Evolutionary conservation across 1,140 invertebrate genomes (phyloP), one percentile per base, ranked within the genome.

Genomic region (Hycleus cichorii): DNA sequence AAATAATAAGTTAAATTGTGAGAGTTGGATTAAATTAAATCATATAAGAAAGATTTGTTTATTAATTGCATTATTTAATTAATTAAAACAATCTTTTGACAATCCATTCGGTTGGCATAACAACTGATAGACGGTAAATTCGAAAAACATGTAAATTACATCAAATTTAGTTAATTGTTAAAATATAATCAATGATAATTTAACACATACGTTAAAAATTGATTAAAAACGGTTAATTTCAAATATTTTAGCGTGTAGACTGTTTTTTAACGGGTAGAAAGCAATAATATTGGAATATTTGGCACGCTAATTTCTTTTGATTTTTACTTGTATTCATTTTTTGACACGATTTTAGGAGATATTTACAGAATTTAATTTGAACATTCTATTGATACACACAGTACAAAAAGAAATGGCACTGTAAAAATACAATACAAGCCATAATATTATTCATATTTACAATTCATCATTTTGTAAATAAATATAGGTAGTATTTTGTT

Each of bases 361-460:
- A 45, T 45, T 45, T 24, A 12, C 18, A 12, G n/a, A 45, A 12
- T 24, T 45, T 6, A 45, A 12, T 5, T 42, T 42, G 9, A 24
- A 45, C 43, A 12, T 12, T 24, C 24, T 7, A 27, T 5, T 32
- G 4, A 32, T 32, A 24, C 44, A 50, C 49, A 51, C 48, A 58
- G 56, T 58, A 58, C 56, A 58, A 58, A 63, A 32, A 32, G 32
- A 32, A 64, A 66, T 64, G 64, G 64, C 64, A 64, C 62, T 64
- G 62, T 62, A 66, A 66, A 66, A 66, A 66, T 66, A 64, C 62
- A 60, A 66, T 62, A 60, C 44, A 62, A 62, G 59, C 58, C 48
- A 44, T 45, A 45, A 45, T 55, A 62, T 49, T 60, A 48, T 64
- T 45, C 49, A 58, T 32, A 32, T 51, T 58, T 38, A 61, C 59